phyloP scores from a whole-genome alignment of 2,113 vertebrate genomes.

The Tylochromis polylepis region DNA sequence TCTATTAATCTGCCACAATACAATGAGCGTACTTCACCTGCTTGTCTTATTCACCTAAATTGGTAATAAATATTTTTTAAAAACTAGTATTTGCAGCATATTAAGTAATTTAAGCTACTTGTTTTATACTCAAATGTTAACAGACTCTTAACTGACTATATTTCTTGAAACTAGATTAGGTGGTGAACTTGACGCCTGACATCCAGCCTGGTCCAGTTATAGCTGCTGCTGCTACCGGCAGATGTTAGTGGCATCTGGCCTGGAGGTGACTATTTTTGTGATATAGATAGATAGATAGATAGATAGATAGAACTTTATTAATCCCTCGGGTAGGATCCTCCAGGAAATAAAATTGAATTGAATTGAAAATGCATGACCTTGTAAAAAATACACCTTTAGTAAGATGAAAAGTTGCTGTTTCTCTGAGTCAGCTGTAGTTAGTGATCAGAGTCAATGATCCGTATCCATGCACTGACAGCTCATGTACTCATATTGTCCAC shows the following conservation, averaged over 20 bases:
- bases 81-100: neutral
- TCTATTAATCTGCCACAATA: neutral
- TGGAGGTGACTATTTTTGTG: neutral
- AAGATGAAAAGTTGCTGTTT: neutral
- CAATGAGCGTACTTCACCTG: accelerated
- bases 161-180: neutral
- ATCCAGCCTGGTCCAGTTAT: neutral
- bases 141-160: neutral
- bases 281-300: too few relatives aligned
- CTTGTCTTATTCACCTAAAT: accelerated
- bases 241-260: neutral
- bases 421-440: neutral
- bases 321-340: too few relatives aligned
- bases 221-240: neutral
- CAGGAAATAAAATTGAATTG: too few relatives aligned
- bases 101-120: neutral
- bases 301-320: too few relatives aligned
- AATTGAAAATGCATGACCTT: neutral
- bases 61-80: neutral
- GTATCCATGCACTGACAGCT: neutral
- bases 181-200: neutral
- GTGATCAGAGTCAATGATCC: neutral
- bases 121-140: neutral
- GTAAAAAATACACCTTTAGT: neutral
- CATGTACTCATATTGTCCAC: neutral